Conservation (phyloP, 2,797 vertebrate genomes). For the Chrosomus eos region DNA sequence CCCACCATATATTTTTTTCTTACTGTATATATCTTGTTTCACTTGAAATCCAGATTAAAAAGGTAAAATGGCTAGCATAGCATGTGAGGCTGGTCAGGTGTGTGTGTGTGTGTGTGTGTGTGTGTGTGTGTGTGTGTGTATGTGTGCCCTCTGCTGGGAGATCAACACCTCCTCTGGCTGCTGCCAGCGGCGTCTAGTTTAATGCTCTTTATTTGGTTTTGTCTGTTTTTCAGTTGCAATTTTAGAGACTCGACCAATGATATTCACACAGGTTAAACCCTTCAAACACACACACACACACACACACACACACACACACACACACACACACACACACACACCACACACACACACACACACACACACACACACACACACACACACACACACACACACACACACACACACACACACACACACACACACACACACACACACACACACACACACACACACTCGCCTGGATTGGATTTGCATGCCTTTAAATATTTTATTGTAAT, state of each 20-base stretch:
- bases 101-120: too few relatives aligned
- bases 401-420: neutral
- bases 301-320: too few relatives aligned
- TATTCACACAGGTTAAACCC: neutral
- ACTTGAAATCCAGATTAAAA: neutral
- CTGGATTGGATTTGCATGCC: neutral
- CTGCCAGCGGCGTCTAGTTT: neutral
- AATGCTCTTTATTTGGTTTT: neutral
- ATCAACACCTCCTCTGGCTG: neutral
- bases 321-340: neutral
- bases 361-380: neutral
- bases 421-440: neutral
- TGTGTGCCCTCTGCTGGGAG: constrained; percentile 34
- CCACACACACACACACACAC: neutral
- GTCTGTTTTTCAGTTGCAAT: neutral
- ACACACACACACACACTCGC: neutral
- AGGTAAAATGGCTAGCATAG: neutral
- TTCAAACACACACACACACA: neutral
- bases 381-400: neutral
- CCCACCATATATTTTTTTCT: neutral
- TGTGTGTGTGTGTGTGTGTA: neutral
- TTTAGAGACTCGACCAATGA: neutral
- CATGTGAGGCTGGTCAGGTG: neutral
- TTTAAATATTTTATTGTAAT: constrained; percentile 18
- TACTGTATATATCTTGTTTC: neutral